phyloP scores from a whole-genome alignment of 2,888 invertebrate genomes.

The Cerastis rubricosa region DNA sequence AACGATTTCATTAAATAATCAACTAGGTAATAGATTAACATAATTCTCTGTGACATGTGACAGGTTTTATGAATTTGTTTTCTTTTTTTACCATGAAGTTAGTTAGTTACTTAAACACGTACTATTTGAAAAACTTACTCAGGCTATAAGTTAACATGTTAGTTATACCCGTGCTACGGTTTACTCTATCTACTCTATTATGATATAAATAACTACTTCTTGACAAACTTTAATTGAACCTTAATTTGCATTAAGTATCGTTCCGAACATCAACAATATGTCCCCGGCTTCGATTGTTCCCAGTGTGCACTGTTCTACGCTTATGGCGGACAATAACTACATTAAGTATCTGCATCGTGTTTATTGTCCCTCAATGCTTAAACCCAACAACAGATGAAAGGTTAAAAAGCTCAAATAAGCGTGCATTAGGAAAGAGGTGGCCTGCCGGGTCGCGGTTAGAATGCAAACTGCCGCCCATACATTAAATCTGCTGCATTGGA shows the following conservation, averaged over 20 bases:
- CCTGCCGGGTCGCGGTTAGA: conserved; percentile 90
- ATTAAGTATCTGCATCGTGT: conserved; percentile 85
- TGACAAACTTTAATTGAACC: neutral
- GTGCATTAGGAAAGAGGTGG: conserved; percentile 91
- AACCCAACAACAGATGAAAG: conserved; percentile 88
- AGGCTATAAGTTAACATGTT: neutral
- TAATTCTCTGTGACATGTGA: neutral
- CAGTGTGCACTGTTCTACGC: conserved; percentile 65
- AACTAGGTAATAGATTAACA: neutral
- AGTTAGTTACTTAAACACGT: neutral
- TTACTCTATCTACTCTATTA: neutral
- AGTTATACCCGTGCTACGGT: neutral
- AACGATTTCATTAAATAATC: neutral
- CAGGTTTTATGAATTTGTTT: neutral
- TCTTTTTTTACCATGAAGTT: neutral
- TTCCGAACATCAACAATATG: neutral
- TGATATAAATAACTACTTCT: neutral
- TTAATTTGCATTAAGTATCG: conserved; percentile 22
- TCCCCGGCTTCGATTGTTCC: conserved; percentile 19
- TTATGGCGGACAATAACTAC: conserved; percentile 81
- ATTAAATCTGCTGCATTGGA: conserved; percentile 90
- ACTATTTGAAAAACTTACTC: neutral
- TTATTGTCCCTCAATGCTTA: conserved; percentile 89
- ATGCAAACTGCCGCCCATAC: conserved; percentile 91
- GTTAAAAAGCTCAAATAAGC: conserved; percentile 91